Evolutionary conservation across 2,888 invertebrate genomes (phyloP).

Genomic region (Alentia gelatinosa): DNA sequence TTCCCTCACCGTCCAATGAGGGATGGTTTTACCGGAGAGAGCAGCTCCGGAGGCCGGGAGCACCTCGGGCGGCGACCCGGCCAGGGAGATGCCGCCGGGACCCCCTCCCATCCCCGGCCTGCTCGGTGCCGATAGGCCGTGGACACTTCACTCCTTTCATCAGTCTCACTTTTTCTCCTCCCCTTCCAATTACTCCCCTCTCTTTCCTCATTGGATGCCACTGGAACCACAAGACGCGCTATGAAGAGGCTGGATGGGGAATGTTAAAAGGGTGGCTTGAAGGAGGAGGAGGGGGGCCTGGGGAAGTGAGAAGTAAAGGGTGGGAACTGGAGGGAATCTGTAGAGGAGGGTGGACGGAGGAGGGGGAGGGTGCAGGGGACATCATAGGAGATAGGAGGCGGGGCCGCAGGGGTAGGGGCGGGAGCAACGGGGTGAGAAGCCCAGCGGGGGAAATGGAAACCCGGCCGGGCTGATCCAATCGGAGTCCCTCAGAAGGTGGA

Average conservation of each 20-base stretch:
- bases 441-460: not conserved
- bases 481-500: not conserved
- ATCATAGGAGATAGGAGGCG: no score
- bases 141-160: not conserved
- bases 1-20: no score
- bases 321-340: no score
- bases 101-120: not conserved
- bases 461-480: not conserved
- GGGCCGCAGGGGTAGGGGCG: not conserved
- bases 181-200: not conserved
- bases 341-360: no score
- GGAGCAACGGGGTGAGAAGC: not conserved
- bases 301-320: no score
- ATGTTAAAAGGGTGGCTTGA: no score
- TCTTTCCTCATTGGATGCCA: no score
- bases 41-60: no score
- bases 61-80: no score
- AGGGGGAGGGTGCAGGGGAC: not conserved
- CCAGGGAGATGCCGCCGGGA: not conserved
- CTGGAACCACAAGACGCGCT: not conserved
- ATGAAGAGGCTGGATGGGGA: not conserved
- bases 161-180: not conserved
- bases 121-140: not conserved
- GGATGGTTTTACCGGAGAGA: no score
- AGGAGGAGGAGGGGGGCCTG: no score